Percentiles rank a stretch among this genome's conserved stretches.
These are phyloP conservation scores for Oithona nana DNA, from an alignment of 2,888 invertebrate genomes.

Conservation along the genomic window DNA sequence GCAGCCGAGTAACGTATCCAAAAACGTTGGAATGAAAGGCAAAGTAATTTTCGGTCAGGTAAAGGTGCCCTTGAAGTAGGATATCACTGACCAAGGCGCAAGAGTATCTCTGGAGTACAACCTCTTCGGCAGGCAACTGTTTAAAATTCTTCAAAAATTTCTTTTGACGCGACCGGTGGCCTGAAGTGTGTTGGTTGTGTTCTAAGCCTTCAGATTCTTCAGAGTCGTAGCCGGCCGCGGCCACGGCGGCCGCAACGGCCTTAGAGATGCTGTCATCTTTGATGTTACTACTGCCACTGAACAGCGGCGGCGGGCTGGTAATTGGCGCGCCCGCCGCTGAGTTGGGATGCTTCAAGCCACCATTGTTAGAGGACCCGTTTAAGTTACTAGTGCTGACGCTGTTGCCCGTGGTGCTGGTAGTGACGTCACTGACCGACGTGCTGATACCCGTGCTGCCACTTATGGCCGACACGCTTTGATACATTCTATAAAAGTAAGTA, in stretches of 20 bases:
- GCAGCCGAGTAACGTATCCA: constrained; percentile 76
- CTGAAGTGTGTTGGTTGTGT: not conserved
- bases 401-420: too few relatives aligned
- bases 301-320: too few relatives aligned
- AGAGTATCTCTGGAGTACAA: constrained; percentile 72
- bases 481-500: too few relatives aligned
- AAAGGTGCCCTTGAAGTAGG: constrained; percentile 74
- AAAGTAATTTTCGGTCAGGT: constrained; percentile 83
- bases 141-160: constrained; percentile 74
- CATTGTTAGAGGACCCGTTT: too few relatives aligned
- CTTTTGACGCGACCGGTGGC: constrained; percentile 45
- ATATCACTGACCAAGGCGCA: constrained; percentile 83
- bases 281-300: too few relatives aligned
- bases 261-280: too few relatives aligned
- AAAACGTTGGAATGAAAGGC: constrained; percentile 92
- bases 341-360: too few relatives aligned
- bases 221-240: not conserved
- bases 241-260: not conserved
- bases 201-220: not conserved
- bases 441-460: too few relatives aligned
- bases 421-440: too few relatives aligned
- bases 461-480: too few relatives aligned
- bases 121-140: constrained; percentile 55
- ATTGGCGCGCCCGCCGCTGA: too few relatives aligned
- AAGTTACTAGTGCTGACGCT: too few relatives aligned